Evolutionary conservation across 2,113 vertebrate species (phyloP).

Genomic region (Leptocoma aspasia): DNA sequence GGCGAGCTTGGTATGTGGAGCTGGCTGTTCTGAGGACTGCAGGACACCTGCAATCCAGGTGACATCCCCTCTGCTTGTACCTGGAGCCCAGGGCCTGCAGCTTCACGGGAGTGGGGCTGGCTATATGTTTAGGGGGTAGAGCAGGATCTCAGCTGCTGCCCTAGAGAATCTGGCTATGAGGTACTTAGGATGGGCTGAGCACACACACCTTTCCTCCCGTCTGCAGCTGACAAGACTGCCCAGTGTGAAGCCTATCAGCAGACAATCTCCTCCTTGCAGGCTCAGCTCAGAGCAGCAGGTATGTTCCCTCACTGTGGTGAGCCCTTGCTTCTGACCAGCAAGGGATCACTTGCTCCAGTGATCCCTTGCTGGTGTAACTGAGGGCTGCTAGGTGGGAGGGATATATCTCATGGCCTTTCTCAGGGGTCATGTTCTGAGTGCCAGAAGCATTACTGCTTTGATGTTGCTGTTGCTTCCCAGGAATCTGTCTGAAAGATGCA

Average conservation of each 20-base stretch:
- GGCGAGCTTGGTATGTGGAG: not conserved
- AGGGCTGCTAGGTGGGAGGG: not conserved
- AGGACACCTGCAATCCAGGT: not conserved
- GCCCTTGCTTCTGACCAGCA: not conserved
- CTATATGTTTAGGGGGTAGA: not conserved
- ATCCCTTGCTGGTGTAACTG: not conserved
- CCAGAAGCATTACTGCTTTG: not conserved
- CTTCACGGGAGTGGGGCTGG: not conserved
- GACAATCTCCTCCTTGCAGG: not conserved
- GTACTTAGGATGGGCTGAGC: not conserved
- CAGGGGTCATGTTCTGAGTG: not conserved
- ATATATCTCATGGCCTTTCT: not conserved
- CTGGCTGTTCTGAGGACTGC: not conserved
- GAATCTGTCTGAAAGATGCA: not conserved
- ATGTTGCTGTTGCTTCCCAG: not conserved
- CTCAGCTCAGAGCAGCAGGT: conserved; percentile 26
- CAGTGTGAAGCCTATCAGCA: not conserved
- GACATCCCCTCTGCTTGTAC: too few relatives aligned
- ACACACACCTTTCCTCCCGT: not conserved
- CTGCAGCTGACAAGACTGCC: conserved; percentile 2
- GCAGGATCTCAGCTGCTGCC: not conserved
- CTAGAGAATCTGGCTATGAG: not conserved
- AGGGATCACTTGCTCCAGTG: not conserved
- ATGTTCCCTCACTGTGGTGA: not conserved
- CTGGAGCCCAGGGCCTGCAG: not conserved